Evolutionary conservation across 1,140 invertebrate genomes (phyloP).

Genomic region (Rhopalosiphum padi): DNA sequence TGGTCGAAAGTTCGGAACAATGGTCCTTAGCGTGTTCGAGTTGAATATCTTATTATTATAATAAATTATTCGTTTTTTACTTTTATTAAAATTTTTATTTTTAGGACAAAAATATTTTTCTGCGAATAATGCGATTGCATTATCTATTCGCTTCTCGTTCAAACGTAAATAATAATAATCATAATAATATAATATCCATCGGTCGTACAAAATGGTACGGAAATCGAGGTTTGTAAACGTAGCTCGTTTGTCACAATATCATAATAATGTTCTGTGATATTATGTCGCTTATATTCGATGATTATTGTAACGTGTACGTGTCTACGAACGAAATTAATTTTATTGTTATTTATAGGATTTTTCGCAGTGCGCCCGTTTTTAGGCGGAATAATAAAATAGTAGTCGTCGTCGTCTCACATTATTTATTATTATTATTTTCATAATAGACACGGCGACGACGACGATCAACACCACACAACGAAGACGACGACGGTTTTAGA

Average conservation of each 20-base stretch:
- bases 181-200: not conserved
- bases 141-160: not conserved
- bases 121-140: not conserved
- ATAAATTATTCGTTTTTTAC: no score
- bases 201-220: not conserved
- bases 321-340: not conserved
- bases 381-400: not conserved
- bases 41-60: no score
- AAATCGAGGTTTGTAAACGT: not conserved
- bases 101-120: not conserved
- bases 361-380: not conserved
- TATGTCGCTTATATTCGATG: not conserved
- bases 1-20: not conserved
- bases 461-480: not conserved
- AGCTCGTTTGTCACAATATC: not conserved
- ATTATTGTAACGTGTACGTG: not conserved
- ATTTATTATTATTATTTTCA: not conserved
- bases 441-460: not conserved
- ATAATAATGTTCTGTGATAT: no score
- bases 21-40: not conserved
- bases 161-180: not conserved
- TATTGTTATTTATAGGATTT: not conserved
- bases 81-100: not conserved
- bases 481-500: constrained; percentile 33
- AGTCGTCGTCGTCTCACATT: not conserved